Conservation (phyloP, 2,888 invertebrate genomes). For the Ichneumon xanthorius region DNA sequence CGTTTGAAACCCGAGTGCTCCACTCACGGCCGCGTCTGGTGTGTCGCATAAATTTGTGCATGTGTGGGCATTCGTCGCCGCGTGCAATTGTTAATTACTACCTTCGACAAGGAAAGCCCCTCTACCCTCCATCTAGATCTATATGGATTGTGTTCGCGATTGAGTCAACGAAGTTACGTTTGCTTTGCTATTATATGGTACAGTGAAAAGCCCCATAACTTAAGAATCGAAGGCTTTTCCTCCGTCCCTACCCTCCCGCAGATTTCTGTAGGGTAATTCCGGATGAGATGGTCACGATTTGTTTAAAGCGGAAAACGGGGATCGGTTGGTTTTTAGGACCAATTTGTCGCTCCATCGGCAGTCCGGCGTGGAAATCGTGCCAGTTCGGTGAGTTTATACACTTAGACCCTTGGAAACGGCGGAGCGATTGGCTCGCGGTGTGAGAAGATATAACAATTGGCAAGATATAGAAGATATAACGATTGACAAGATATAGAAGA, state of each 20-base stretch:
- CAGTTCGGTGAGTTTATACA: no score
- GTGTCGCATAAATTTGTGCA: conserved; percentile 80
- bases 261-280: background rate
- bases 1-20: conserved; percentile 50
- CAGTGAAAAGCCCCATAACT: conserved; percentile 10
- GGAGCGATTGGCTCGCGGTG: no score
- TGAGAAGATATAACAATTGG: no score
- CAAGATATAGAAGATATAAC: no score
- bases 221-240: background rate
- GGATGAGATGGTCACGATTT: no score
- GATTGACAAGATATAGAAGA: no score
- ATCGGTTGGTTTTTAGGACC: no score
- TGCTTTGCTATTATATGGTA: background rate
- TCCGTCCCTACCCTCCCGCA: background rate
- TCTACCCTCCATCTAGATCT: conserved; percentile 33
- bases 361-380: no score
- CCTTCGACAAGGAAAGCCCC: conserved; percentile 67
- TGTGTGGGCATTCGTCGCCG: conserved; percentile 78
- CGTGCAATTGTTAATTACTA: conserved; percentile 80
- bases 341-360: no score
- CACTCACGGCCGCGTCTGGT: conserved; percentile 62
- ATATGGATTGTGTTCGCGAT: conserved; percentile 58
- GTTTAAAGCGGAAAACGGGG: no score
- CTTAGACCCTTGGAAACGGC: no score
- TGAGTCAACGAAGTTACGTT: conserved; percentile 33